Conservation (phyloP, 2,888 invertebrate species). For the Smittia aterrima region DNA sequence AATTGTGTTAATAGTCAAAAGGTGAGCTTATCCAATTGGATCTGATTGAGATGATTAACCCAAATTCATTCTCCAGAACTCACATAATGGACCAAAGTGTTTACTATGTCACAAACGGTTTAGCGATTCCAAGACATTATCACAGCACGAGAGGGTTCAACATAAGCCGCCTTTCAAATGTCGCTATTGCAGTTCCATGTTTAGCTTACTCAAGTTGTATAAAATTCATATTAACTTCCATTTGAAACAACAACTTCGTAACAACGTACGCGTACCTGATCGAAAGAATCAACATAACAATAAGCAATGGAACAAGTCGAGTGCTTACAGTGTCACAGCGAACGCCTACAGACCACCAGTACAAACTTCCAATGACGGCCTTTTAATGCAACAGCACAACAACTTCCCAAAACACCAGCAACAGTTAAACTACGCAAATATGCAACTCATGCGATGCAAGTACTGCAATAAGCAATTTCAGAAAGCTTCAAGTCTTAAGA, state of each 20-base stretch:
- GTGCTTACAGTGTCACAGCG: constrained; percentile 15
- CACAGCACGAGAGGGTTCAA: constrained; percentile 18
- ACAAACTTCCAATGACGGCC: constrained; percentile 35
- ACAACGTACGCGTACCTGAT: constrained; percentile 32
- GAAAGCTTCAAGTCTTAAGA: constrained; percentile 17
- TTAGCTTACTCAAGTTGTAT: constrained; percentile 20
- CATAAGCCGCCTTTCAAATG: constrained; percentile 24
- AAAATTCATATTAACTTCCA: constrained; percentile 32
- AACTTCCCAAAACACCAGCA: not conserved
- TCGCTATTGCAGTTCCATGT: constrained; percentile 24
- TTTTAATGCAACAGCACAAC: not conserved
- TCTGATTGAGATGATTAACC: not conserved
- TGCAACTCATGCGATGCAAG: constrained; percentile 14
- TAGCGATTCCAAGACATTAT: not conserved
- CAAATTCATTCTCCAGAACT: not conserved
- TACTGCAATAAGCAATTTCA: constrained; percentile 24
- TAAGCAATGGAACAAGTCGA: constrained; percentile 39
- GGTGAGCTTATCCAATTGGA: not conserved
- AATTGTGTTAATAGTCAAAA: not conserved
- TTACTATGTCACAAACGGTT: constrained; percentile 15
- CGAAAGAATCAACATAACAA: constrained; percentile 16
- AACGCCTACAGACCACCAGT: constrained; percentile 15
- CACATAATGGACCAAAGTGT: constrained; percentile 14
- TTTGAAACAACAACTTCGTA: constrained; percentile 7
- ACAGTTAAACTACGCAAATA: not conserved